Evolutionary conservation across 2,113 vertebrate genomes (phyloP).

Genomic region (Petroica traversi): DNA sequence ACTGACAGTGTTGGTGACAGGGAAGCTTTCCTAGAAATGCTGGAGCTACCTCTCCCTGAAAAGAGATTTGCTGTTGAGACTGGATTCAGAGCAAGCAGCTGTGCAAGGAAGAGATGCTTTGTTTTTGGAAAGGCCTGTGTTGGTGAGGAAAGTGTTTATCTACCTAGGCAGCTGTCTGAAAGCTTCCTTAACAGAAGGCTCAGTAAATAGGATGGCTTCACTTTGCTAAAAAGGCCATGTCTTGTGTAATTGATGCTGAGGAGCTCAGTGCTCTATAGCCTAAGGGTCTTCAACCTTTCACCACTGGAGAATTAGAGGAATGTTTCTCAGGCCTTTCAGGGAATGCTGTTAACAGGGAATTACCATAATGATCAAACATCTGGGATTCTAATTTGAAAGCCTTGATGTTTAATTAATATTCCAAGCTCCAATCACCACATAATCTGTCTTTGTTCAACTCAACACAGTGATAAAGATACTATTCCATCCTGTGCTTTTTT

Average conservation of each 20-base stretch:
- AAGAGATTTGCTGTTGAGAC: neutral
- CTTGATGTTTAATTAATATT: constrained; percentile 61
- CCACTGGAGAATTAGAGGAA: constrained; percentile 9
- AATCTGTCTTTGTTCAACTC: constrained; percentile 16
- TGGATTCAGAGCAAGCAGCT: neutral
- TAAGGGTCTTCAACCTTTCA: constrained; percentile 39
- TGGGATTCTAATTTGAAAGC: constrained; percentile 41
- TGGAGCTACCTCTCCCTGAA: neutral
- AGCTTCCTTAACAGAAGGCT: neutral
- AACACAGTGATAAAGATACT: neutral
- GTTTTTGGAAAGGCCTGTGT: neutral
- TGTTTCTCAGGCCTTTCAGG: constrained; percentile 8
- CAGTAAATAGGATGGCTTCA: neutral
- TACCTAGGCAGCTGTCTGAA: neutral
- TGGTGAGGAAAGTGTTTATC: neutral
- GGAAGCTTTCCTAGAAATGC: neutral
- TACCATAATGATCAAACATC: constrained; percentile 52
- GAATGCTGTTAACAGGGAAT: constrained; percentile 19
- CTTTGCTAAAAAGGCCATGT: neutral
- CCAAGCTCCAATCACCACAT: neutral
- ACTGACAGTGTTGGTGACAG: neutral
- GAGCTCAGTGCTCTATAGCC: neutral
- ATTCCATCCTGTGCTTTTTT: neutral
- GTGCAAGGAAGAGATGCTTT: neutral
- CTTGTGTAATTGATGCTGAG: constrained; percentile 31